phyloP scores from a whole-genome alignment of 2,797 vertebrate genomes.

The Miopithecus talapoin region DNA sequence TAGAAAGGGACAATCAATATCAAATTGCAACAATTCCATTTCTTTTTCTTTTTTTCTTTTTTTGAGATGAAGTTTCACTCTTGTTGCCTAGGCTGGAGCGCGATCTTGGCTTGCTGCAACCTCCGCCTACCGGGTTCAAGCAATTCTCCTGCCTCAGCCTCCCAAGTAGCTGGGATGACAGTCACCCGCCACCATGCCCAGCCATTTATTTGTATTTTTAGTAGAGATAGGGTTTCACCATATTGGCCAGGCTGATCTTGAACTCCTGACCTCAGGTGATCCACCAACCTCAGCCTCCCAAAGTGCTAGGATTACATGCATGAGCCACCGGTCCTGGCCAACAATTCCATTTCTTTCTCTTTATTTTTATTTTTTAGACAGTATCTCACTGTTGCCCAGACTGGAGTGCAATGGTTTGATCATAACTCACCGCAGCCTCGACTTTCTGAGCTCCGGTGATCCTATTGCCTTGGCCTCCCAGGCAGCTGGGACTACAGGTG shows the following conservation, averaged over 20 bases:
- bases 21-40: neutral
- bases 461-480: neutral
- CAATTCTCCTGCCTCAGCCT: neutral
- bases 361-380: neutral
- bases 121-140: neutral
- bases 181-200: fast-evolving
- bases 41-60: neutral
- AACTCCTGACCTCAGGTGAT: neutral
- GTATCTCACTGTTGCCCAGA: neutral
- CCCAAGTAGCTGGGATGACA: neutral
- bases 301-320: neutral
- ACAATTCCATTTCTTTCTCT: neutral
- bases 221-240: neutral
- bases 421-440: neutral
- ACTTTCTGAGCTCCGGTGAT: neutral
- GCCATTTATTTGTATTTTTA: neutral
- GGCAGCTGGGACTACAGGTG: neutral
- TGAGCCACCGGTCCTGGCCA: neutral
- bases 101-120: neutral
- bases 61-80: neutral
- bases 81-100: neutral
- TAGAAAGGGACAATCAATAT: neutral
- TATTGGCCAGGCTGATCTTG: neutral
- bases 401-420: neutral
- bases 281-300: neutral